Conservation (phyloP, 2,797 vertebrate genomes). For the Chelonia mydas region DNA sequence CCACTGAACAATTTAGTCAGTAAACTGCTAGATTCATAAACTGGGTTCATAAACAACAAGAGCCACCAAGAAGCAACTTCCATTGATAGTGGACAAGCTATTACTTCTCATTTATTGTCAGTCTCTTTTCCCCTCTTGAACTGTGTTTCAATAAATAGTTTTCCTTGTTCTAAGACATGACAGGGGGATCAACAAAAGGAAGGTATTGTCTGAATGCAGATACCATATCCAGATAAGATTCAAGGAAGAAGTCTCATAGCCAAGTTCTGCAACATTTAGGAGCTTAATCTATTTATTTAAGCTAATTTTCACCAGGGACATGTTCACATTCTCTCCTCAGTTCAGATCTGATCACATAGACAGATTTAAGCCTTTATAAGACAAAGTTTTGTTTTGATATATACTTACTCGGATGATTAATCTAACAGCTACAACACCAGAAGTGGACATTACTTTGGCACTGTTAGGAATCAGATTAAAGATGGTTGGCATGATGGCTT, state of each 20-base stretch:
- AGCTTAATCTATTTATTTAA: constrained; percentile 14
- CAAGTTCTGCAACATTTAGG: neutral
- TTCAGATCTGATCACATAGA: constrained; percentile 6
- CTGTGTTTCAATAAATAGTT: neutral
- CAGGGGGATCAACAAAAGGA: neutral
- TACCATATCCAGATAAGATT: neutral
- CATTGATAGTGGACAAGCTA: neutral
- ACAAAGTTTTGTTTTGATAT: neutral
- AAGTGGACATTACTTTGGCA: constrained; percentile 99
- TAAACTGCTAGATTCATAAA: neutral
- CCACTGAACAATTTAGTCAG: too few relatives aligned
- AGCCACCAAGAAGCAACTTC: neutral
- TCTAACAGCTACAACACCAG: constrained; percentile 92
- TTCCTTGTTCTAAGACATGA: neutral
- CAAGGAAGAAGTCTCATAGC: neutral
- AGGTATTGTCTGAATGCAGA: neutral
- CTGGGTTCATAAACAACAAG: neutral
- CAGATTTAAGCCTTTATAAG: neutral
- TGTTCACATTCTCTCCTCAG: neutral
- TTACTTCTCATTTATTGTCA: neutral
- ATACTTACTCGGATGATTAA: constrained; percentile 95
- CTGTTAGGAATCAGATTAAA: constrained; percentile 99
- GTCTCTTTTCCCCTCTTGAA: neutral
- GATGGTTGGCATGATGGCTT: constrained; percentile 96
- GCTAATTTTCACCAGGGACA: neutral